Conservation (phyloP, 2,113 vertebrate genomes). For the Suricata suricatta region DNA sequence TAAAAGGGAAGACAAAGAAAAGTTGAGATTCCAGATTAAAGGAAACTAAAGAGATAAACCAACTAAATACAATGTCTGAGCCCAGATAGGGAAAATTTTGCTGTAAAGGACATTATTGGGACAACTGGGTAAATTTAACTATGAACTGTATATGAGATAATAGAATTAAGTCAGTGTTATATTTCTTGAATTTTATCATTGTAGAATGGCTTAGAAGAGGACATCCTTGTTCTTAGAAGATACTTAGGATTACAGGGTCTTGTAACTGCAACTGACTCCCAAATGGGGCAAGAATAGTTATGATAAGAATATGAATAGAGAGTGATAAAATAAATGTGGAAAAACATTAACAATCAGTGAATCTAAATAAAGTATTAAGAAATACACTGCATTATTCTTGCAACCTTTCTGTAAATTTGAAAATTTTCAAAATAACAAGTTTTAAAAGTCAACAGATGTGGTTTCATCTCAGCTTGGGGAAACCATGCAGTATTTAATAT, state of each 20-base stretch:
- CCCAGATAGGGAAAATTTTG: neutral
- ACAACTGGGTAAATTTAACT: neutral
- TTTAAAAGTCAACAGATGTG: too few relatives aligned
- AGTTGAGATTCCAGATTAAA: neutral
- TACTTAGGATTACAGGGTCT: neutral
- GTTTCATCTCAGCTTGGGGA: too few relatives aligned
- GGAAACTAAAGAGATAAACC: neutral
- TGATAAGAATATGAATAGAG: neutral
- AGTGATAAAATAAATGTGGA: neutral
- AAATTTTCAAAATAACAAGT: neutral
- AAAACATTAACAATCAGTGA: neutral
- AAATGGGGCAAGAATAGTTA: neutral
- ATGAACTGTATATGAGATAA: neutral
- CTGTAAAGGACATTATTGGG: neutral
- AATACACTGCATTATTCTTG: neutral
- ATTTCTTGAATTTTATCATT: neutral
- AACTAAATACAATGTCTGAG: neutral
- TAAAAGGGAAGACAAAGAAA: neutral
- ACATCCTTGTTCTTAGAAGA: neutral
- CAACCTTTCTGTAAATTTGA: neutral
- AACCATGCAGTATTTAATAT: too few relatives aligned
- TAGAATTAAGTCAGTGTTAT: neutral
- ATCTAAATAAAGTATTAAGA: neutral
- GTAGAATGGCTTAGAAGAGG: neutral
- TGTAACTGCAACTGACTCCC: neutral